Percentiles rank a stretch among this genome's conserved stretches.
Conservation (phyloP, 1,140 invertebrate genomes). For the Drosophila pseudoananassae region DNA sequence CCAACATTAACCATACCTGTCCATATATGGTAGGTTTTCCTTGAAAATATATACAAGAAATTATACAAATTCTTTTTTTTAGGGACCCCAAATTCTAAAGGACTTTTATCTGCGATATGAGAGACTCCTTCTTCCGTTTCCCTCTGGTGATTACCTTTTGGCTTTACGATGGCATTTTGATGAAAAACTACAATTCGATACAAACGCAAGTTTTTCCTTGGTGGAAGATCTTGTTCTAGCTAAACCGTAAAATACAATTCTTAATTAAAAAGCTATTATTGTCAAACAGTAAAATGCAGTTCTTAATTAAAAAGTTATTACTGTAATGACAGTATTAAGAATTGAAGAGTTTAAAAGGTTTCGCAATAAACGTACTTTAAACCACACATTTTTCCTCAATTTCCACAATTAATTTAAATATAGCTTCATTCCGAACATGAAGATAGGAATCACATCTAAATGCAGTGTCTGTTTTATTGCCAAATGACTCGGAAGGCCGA, state of each 20-base stretch:
- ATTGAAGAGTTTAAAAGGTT: too few relatives aligned
- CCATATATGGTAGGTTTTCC: slow-evolving; percentile 20
- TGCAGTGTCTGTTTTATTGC: too few relatives aligned
- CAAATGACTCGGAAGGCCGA: too few relatives aligned
- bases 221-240: not conserved
- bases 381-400: too few relatives aligned
- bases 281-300: too few relatives aligned
- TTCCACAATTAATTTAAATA: too few relatives aligned
- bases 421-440: too few relatives aligned
- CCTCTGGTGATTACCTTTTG: slow-evolving; percentile 37
- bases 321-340: too few relatives aligned
- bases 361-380: too few relatives aligned
- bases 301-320: too few relatives aligned
- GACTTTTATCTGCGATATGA: slow-evolving; percentile 9
- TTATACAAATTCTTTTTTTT: not conserved
- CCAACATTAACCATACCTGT: slow-evolving; percentile 39
- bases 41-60: not conserved
- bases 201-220: slow-evolving; percentile 18
- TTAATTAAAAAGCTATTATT: not conserved
- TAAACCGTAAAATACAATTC: not conserved
- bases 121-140: slow-evolving; percentile 1
- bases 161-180: slow-evolving; percentile 3
- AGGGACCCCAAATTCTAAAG: slow-evolving; percentile 28
- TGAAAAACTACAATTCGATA: slow-evolving; percentile 16
- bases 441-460: not conserved